Evolutionary conservation across 1,140 invertebrate genomes (phyloP).

Genomic region (Epicauta chinensis): DNA sequence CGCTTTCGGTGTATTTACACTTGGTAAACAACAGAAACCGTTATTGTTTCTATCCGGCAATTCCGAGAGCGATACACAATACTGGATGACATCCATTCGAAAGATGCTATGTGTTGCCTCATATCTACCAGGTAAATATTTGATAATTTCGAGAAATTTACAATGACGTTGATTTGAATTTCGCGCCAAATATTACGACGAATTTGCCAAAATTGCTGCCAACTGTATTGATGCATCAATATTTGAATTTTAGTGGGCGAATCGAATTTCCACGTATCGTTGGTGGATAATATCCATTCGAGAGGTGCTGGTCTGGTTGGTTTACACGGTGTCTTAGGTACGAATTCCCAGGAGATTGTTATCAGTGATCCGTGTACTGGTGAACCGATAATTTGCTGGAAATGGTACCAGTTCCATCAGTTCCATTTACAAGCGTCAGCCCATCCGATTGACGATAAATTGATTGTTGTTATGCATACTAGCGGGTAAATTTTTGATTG

Average conservation of each 20-base stretch:
- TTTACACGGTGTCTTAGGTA: conserved; percentile 47
- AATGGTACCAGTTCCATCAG: conserved; percentile 49
- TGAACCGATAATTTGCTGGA: conserved; percentile 42
- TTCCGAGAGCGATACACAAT: conserved; percentile 49
- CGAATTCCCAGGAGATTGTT: conserved; percentile 43
- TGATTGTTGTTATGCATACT: conserved; percentile 49
- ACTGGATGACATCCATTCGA: conserved; percentile 50
- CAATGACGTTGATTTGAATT: not conserved
- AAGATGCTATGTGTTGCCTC: conserved; percentile 42
- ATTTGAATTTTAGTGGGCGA: conserved; percentile 35
- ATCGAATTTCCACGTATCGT: conserved; percentile 46
- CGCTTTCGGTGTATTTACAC: conserved; percentile 49
- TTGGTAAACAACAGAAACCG: conserved; percentile 44
- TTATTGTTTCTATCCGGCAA: conserved; percentile 46
- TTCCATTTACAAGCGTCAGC: conserved; percentile 46
- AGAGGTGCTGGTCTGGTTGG: conserved; percentile 47
- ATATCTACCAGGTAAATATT: conserved; percentile 35
- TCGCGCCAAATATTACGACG: too few species aligned
- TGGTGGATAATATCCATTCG: conserved; percentile 51
- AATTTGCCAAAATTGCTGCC: too few species aligned
- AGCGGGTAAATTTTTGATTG: conserved; percentile 37
- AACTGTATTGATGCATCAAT: not conserved
- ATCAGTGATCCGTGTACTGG: conserved; percentile 47
- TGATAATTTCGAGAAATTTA: not conserved
- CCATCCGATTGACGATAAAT: conserved; percentile 48